Percentiles rank a stretch among this genome's conserved stretches.
Conservation (phyloP, 1,140 invertebrate species). For the Ridgeia piscesae region DNA sequence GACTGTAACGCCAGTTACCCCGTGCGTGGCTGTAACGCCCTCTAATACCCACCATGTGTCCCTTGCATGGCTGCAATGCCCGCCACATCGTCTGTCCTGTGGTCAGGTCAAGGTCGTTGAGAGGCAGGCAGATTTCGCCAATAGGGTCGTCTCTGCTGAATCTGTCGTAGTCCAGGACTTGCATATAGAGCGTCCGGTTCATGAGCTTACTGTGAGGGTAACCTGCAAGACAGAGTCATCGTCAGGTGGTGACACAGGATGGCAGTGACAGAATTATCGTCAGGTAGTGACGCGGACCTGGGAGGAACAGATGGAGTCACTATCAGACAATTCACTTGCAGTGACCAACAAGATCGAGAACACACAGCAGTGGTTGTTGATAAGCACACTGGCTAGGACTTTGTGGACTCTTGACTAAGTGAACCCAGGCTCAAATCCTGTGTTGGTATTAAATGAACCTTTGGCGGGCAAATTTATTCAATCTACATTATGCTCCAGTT, state of each 20-base stretch:
- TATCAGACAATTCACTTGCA: no score
- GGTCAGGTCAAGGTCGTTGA: conserved; percentile 76
- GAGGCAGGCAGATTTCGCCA: conserved; percentile 90
- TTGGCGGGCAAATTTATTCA: no score
- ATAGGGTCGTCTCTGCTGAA: conserved; percentile 94
- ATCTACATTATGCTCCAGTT: no score
- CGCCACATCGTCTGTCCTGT: conserved; percentile 58
- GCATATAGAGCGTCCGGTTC: conserved; percentile 86
- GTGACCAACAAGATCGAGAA: no score
- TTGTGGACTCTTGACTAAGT: no score
- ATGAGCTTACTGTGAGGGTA: conserved; percentile 91
- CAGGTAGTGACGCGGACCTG: not conserved
- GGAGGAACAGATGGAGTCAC: not conserved
- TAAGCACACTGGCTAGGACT: no score
- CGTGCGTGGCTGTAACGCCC: conserved; percentile 32
- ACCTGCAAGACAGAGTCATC: conserved; percentile 62
- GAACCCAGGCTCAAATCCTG: no score
- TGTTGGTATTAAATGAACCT: no score
- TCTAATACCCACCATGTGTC: conserved; percentile 48
- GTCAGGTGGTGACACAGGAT: not conserved
- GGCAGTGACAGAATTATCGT: not conserved
- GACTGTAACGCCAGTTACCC: conserved; percentile 53
- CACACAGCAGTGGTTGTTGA: no score
- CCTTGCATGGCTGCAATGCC: conserved; percentile 54
- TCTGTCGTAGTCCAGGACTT: conserved; percentile 94